Percentiles rank a stretch among this genome's conserved stretches.
Conservation (phyloP, 2,113 vertebrate species). For the Heteronetta atricapilla region DNA sequence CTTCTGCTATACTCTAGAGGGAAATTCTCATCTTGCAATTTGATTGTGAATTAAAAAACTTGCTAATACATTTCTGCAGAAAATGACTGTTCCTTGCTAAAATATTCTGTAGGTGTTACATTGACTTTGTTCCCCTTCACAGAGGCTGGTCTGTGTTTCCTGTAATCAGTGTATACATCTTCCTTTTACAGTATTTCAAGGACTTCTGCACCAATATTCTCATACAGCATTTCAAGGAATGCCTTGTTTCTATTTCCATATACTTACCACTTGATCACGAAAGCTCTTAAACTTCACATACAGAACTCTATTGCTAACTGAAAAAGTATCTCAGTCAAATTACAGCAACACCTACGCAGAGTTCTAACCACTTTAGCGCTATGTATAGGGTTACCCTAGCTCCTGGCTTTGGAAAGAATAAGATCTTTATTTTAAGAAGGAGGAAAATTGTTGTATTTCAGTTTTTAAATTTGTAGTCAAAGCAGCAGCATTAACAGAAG, state of each 20-base stretch:
- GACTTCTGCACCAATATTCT: not conserved
- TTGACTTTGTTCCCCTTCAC: not conserved
- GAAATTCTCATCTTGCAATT: conserved; percentile 24
- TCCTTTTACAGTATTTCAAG: not conserved
- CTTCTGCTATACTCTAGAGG: not conserved
- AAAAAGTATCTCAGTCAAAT: not conserved
- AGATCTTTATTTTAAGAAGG: not conserved
- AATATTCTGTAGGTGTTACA: not conserved
- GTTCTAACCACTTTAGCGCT: not conserved
- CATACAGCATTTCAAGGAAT: not conserved
- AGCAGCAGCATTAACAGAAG: not conserved
- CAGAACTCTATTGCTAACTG: not conserved
- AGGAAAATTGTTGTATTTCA: not conserved
- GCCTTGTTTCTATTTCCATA: not conserved
- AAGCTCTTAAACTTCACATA: not conserved
- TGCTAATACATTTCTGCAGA: conserved; percentile 22
- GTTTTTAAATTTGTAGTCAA: not conserved
- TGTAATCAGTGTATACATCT: not conserved
- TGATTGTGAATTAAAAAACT: conserved; percentile 30
- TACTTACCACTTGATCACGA: not conserved
- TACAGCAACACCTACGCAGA: not conserved
- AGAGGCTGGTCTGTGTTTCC: not conserved
- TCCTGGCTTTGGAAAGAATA: not conserved
- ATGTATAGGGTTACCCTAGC: not conserved
- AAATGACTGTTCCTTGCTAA: not conserved